phyloP scores from a whole-genome alignment of 2,888 invertebrate species.

The Dryobotodes eremita region DNA sequence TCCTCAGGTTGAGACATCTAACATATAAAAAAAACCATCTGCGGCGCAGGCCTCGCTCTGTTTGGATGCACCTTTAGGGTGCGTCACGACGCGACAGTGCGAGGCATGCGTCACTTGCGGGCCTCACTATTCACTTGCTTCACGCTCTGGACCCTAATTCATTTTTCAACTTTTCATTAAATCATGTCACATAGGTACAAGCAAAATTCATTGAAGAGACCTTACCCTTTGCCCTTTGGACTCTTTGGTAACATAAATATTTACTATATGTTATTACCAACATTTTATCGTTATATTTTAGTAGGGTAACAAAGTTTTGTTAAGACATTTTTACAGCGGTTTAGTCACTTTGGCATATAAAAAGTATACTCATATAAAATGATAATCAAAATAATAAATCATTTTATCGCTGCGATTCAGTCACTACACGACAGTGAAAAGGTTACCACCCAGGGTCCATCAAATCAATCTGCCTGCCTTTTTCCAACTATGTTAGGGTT shows the following conservation, averaged over 20 bases:
- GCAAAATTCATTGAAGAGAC: constrained; percentile 1
- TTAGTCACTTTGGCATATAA: not conserved
- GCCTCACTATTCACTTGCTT: not conserved
- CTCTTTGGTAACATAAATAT: constrained; percentile 15
- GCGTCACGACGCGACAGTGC: no score
- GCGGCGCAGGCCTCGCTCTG: no score
- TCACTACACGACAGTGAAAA: not conserved
- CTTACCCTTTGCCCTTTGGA: not conserved
- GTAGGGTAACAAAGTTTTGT: constrained; percentile 9
- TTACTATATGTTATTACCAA: constrained; percentile 19
- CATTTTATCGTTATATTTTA: constrained; percentile 34
- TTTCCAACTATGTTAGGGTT: not conserved
- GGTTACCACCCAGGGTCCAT: not conserved
- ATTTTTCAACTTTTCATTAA: no score
- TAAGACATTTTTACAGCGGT: constrained; percentile 3
- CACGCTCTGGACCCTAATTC: not conserved
- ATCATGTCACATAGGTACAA: no score
- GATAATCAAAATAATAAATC: not conserved
- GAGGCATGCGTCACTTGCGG: not conserved
- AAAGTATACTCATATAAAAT: not conserved
- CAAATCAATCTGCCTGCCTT: not conserved
- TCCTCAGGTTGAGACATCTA: no score
- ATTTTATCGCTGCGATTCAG: not conserved
- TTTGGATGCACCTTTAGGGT: no score
- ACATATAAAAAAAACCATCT: no score